These are phyloP conservation scores for Himantopus leucocephalus DNA, from an alignment of 2,113 vertebrate species.

Conservation along the genomic window DNA sequence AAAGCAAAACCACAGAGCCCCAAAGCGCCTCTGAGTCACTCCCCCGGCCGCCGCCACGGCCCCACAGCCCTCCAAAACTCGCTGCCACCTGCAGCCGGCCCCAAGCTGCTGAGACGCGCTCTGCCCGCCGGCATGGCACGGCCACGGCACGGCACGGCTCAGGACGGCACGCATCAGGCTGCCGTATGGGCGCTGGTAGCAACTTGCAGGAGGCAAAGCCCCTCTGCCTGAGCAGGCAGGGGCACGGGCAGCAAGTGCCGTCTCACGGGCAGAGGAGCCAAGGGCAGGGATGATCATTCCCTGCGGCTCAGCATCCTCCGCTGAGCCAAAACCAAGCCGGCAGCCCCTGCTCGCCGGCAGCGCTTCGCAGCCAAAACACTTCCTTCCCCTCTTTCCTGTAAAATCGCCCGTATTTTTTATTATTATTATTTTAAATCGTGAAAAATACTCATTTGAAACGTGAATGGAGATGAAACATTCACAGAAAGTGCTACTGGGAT, in stretches of 20 bases:
- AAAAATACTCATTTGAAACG: not conserved
- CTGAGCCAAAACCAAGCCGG: rapidly evolving
- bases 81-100: constrained; percentile 71
- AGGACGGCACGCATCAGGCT: not conserved
- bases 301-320: not conserved
- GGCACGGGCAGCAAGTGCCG: rapidly evolving
- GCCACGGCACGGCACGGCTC: not conserved
- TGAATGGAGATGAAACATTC: not conserved
- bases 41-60: constrained; percentile 37
- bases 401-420: not conserved
- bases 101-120: constrained; percentile 44
- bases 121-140: not conserved
- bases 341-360: rapidly evolving
- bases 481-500: not conserved
- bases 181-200: rapidly evolving
- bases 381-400: not conserved
- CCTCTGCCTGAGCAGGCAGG: rapidly evolving
- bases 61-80: constrained; percentile 66
- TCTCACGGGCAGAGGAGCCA: rapidly evolving
- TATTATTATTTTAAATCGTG: not conserved
- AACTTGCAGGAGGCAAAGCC: not conserved
- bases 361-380: not conserved
- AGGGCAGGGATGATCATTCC: not conserved
- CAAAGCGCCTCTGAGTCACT: constrained; percentile 78
- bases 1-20: constrained; percentile 83